phyloP scores from a whole-genome alignment of 2,797 vertebrate genomes.

The Poecilia picta region DNA sequence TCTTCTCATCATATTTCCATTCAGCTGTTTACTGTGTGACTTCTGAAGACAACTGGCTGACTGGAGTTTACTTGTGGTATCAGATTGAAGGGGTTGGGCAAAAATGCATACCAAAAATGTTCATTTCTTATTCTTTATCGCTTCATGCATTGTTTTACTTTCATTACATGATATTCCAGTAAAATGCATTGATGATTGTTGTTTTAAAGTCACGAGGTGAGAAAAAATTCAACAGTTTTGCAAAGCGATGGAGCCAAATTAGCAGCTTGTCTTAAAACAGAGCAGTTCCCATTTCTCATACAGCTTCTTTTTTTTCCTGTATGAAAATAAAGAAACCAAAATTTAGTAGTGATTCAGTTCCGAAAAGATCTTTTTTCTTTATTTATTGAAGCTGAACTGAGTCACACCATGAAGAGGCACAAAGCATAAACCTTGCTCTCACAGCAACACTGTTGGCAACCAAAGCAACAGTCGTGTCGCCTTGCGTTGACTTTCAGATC shows the following conservation, averaged over 20 bases:
- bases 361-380: background rate
- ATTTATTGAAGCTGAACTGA: background rate
- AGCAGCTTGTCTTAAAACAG: background rate
- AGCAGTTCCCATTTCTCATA: background rate
- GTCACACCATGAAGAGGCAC: conserved; percentile 2
- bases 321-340: background rate
- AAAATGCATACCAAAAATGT: background rate
- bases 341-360: background rate
- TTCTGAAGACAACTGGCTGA: background rate
- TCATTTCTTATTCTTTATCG: background rate
- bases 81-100: background rate
- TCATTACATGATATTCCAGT: background rate
- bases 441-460: background rate
- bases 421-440: background rate
- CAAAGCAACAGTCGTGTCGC: background rate
- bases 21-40: background rate
- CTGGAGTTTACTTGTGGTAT: background rate
- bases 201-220: background rate
- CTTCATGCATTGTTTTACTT: background rate
- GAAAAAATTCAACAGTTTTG: background rate
- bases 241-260: background rate
- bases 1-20: background rate
- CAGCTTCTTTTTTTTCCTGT: background rate
- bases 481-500: conserved; percentile 6
- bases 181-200: background rate